Evolutionary conservation across 23 tunicate genomes (phyloP), one percentile per base, ranked within the genome.

Genomic region (Oikopleura vanhoeffeni): DNA sequence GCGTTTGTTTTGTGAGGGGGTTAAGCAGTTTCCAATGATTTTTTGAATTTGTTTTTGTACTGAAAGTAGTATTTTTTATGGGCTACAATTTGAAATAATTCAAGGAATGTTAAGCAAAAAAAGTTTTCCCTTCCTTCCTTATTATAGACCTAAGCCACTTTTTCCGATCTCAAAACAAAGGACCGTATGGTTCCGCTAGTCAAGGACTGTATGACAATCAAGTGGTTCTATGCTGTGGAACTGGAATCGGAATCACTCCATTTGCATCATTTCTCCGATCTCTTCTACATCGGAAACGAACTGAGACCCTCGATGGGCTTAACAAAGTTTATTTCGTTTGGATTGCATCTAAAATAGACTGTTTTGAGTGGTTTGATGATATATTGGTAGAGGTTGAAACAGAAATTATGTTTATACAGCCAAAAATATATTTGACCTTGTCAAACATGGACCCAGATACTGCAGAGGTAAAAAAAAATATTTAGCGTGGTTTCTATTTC

Each of bases 341-440:
- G 99, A 95, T 95, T n/a, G 91, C 96, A 67, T 92, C 99, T 0
- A 91, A 95, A 41, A 85, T 85, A 18, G 89, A 95, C 67, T 95
- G 96, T 0, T 95, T 95, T 75, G 99, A 95, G 75, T 95, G 99
- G 99, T 95, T 95, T 67, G 99, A 95, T 0, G 99, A 95, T 67
- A 86, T 95, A 89, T 84, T 95, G 0, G 58, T 57, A 24, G 90
- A 95, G 40, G 76, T 91, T 13, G 99, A 95, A 76, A 87, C 85
- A 35, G 91, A 95, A 84, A 84, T 95, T 0, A 39, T 41, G 0
- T 87, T 91, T 57, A 87, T 39, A 0, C 91, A 96, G 79, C 34
- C 35, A 4, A 28, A 13, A 38, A 71, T 71, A 24, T 71, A 13
- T 71, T 38, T 71, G 32, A 71, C 79, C 27, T 2, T 71, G 34